phyloP scores from a whole-genome alignment of 2,888 invertebrate species.

The Laothoe populi region DNA sequence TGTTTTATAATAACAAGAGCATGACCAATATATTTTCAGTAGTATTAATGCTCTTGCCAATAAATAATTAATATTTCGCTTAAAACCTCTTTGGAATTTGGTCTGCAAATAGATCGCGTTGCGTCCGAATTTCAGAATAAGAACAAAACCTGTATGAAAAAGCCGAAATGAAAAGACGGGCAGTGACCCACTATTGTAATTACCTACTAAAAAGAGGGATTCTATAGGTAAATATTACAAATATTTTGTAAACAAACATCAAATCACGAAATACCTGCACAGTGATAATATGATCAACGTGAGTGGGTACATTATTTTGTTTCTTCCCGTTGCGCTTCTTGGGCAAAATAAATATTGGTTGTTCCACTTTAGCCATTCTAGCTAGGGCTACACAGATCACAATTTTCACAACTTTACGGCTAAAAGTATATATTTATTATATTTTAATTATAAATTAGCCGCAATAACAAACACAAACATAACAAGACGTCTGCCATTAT shows the following conservation, averaged over 20 bases:
- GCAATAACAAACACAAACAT: slow-evolving; percentile 38
- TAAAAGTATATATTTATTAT: background rate
- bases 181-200: too few relatives aligned
- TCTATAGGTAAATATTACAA: too few relatives aligned
- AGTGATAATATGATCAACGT: slow-evolving; percentile 87
- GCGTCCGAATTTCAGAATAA: too few relatives aligned
- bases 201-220: too few relatives aligned
- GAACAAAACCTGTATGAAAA: too few relatives aligned
- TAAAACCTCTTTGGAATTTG: too few relatives aligned
- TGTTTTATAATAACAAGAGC: too few relatives aligned
- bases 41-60: too few relatives aligned
- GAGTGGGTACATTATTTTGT: slow-evolving; percentile 76
- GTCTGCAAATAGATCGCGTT: too few relatives aligned
- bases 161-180: too few relatives aligned
- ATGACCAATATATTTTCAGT: too few relatives aligned
- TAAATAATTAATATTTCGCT: too few relatives aligned
- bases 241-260: background rate
- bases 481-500: slow-evolving; percentile 41
- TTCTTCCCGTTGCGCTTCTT: slow-evolving; percentile 85
- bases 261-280: slow-evolving; percentile 75
- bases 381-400: slow-evolving; percentile 19
- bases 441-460: slow-evolving; percentile 26
- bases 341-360: slow-evolving; percentile 85
- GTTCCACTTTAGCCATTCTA: slow-evolving; percentile 74
- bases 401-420: slow-evolving; percentile 16